These are phyloP conservation scores for Colinus virginianus DNA, from an alignment of 2,113 vertebrate genomes.

Conservation along the genomic window DNA sequence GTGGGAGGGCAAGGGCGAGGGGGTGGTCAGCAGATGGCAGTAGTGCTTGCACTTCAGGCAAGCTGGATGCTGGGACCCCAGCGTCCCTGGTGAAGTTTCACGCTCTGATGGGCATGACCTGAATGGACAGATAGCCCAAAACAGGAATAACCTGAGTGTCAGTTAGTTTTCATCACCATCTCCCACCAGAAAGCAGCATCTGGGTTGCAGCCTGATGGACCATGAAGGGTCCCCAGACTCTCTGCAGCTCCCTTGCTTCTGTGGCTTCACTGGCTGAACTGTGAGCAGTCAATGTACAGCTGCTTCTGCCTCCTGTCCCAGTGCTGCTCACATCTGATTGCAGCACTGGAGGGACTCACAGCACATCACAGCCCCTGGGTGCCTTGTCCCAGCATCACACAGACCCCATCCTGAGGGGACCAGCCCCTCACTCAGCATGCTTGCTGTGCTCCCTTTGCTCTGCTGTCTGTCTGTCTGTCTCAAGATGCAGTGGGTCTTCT, in stretches of 20 bases:
- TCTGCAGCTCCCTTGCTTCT: not conserved
- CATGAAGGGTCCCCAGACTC: not conserved
- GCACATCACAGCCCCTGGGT: not conserved
- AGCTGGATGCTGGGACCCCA: not conserved
- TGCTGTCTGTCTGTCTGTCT: not conserved
- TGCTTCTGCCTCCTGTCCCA: not conserved
- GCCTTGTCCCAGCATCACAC: fast-evolving
- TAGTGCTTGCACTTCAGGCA: not conserved
- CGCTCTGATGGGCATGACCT: not conserved
- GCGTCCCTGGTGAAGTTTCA: not conserved
- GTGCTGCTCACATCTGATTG: not conserved
- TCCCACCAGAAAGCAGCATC: not conserved
- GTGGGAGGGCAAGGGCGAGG: fast-evolving
- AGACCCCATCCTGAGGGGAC: not conserved
- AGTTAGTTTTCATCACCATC: not conserved
- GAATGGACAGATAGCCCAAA: not conserved
- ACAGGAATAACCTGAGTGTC: not conserved
- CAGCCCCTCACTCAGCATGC: not conserved
- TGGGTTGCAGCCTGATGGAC: not conserved
- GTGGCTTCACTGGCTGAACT: not conserved
- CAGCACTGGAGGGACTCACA: not conserved
- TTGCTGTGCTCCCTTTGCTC: not conserved
- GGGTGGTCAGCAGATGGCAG: not conserved
- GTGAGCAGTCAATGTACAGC: not conserved
- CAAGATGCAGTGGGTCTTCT: not conserved